Conservation (phyloP, 2,888 invertebrate genomes). For the Oxytorus armatus region DNA sequence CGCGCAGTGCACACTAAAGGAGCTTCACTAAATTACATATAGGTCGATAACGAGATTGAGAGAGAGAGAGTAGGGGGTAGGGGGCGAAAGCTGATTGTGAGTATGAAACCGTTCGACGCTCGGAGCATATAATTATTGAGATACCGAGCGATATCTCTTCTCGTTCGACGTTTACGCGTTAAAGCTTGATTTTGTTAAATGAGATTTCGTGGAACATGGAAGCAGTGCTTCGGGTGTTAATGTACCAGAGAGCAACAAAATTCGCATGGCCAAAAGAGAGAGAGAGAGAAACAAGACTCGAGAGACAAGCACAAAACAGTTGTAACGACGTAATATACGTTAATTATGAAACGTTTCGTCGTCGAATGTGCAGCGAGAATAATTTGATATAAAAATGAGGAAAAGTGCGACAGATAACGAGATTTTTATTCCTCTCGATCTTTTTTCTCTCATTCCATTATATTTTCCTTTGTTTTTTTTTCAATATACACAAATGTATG, state of each 20-base stretch:
- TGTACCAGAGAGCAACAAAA: not conserved
- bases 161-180: slow-evolving; percentile 19
- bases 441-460: slow-evolving; percentile 1
- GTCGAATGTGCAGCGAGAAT: not conserved
- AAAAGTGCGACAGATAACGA: not conserved
- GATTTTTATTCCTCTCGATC: slow-evolving; percentile 3
- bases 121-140: slow-evolving; percentile 48
- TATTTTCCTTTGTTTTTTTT: slow-evolving; percentile 30
- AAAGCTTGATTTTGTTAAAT: slow-evolving; percentile 43
- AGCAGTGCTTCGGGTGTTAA: not conserved
- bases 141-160: slow-evolving; percentile 1
- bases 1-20: not conserved
- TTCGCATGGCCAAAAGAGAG: not conserved
- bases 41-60: slow-evolving; percentile 35
- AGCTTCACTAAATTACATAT: slow-evolving; percentile 15
- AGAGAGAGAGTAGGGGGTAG: not conserved
- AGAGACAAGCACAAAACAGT: slow-evolving; percentile 4
- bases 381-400: slow-evolving; percentile 21
- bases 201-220: slow-evolving; percentile 51
- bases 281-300: not conserved
- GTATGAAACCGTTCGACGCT: slow-evolving; percentile 45
- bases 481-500: not conserved
- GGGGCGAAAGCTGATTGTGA: not conserved
- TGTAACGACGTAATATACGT: slow-evolving; percentile 5
- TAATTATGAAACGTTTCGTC: not conserved